phyloP scores from a whole-genome alignment of 1,140 invertebrate species.

The Stenopsyche tienmushanensis region DNA sequence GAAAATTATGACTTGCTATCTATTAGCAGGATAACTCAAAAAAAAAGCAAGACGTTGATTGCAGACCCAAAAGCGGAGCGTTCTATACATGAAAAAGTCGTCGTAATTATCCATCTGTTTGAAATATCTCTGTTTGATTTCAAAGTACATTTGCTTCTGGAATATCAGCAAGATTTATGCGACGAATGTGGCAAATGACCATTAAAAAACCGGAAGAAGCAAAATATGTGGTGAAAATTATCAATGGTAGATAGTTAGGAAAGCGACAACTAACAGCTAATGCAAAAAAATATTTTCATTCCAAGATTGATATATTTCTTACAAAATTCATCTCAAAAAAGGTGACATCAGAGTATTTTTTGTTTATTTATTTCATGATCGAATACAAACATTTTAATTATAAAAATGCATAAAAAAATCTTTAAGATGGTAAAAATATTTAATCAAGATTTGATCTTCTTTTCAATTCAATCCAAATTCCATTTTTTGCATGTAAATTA shows the following conservation, averaged over 20 bases:
- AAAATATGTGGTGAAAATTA: slow-evolving; percentile 81
- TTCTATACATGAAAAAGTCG: slow-evolving; percentile 83
- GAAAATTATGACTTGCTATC: too few species aligned
- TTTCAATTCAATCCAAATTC: slow-evolving; percentile 47
- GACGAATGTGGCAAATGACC: slow-evolving; percentile 85
- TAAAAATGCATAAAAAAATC: too few species aligned
- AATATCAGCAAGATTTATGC: slow-evolving; percentile 88
- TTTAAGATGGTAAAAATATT: too few species aligned
- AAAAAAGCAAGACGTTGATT: slow-evolving; percentile 97
- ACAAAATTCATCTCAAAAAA: too few species aligned
- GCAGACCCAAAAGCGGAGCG: slow-evolving; percentile 92
- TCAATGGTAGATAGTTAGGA: slow-evolving; percentile 92
- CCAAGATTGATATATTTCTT: too few species aligned
- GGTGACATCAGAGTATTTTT: too few species aligned
- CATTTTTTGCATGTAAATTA: slow-evolving; percentile 43
- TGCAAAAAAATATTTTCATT: too few species aligned
- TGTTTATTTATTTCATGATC: too few species aligned
- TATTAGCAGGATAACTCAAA: slow-evolving; percentile 85
- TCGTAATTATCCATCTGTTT: slow-evolving; percentile 95
- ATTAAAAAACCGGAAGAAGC: slow-evolving; percentile 91
- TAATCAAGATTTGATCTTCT: too few species aligned
- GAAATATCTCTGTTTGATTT: slow-evolving; percentile 86
- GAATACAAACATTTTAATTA: too few species aligned
- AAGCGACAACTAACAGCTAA: slow-evolving; percentile 81
- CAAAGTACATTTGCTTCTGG: slow-evolving; percentile 84